Base-by-base conservation (phyloP, 1,140 invertebrate species). In the Bemisia tabaci region DNA sequence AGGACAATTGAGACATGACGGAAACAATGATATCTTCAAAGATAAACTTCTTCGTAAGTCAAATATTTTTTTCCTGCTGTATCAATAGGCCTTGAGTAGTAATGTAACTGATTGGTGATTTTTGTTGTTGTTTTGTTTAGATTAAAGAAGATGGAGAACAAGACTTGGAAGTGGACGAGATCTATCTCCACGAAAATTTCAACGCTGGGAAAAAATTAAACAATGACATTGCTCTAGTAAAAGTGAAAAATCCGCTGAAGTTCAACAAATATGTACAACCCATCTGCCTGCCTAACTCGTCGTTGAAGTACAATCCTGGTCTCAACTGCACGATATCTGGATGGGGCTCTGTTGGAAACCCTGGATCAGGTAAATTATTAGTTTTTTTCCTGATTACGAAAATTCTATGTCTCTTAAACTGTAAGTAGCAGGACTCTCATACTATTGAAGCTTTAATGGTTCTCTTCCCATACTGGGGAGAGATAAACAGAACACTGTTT, bases 171-270 rank as follows among this genome's bases (percentile, higher is more conserved):
- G 85, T 89, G 58, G 86, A 89, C 65, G 82, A 83, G 69, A 84
- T 85, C 72, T 85, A 85, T 70, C 78, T 84, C 1, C 87, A 89
- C 71, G 82, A 86, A 65, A 77, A 83, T 2, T 88, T 87, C 73
- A 80, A 84, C 12, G 79, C 86, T 69, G 82, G 80, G 0, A 79
- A 80, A 2, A 82, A 82, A 58, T 83, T 87, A 77, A 89, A 89
- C 71, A 87, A 89, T 72, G 89, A 91, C 70, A 86, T 91, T 59
- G 87, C 87, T 0, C 62, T 91, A 62, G 79, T 90, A 2, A 81
- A 85, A 68, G 74, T 91, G 5, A 86, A 87, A 74, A 75, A 73
- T 0, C 84, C 85, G 0, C 81, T 91, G 5, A 78, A 75, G 59
- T 83, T 91, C 63, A 85, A 81, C 68, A 79, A 83, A 62, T 81